Percentiles rank a stretch among this genome's conserved stretches.
Evolutionary conservation across 2,888 invertebrate genomes (phyloP).

Genomic region (Habroteleia sp.): DNA sequence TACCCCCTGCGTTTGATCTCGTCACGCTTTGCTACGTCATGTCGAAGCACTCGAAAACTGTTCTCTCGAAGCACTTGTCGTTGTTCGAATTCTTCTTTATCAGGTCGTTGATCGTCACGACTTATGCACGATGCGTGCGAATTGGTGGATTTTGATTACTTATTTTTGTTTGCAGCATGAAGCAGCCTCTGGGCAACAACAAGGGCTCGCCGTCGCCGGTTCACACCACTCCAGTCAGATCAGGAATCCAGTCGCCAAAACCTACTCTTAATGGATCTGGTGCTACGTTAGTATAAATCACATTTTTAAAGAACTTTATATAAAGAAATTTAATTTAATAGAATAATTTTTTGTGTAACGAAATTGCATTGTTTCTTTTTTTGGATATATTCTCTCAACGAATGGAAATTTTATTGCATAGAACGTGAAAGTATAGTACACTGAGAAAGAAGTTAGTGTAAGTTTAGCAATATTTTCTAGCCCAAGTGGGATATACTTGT

Average conservation of each 20-base stretch:
- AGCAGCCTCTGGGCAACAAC: slow-evolving; percentile 76
- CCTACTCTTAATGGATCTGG: slow-evolving; percentile 77
- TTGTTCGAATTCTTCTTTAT: slow-evolving; percentile 60
- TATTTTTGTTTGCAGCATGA: slow-evolving; percentile 71
- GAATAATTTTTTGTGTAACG: too few species aligned
- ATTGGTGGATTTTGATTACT: background rate
- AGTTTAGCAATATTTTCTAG: too few species aligned
- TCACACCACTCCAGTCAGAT: slow-evolving; percentile 76
- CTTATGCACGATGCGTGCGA: background rate
- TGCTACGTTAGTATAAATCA: slow-evolving; percentile 70
- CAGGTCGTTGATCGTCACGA: slow-evolving; percentile 35
- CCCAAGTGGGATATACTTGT: too few species aligned
- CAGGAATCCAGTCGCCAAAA: slow-evolving; percentile 79
- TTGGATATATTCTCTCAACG: too few species aligned
- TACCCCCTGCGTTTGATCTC: slow-evolving; percentile 8
- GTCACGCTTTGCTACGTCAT: slow-evolving; percentile 30
- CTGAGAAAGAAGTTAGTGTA: too few species aligned
- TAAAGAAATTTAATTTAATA: too few species aligned
- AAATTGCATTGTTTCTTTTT: too few species aligned
- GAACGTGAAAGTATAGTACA: too few species aligned
- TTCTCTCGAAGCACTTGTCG: slow-evolving; percentile 53
- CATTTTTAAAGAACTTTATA: too few species aligned
- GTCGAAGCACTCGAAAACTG: slow-evolving; percentile 51
- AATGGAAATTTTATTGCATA: too few species aligned
- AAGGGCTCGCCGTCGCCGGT: slow-evolving; percentile 75